phyloP scores from a whole-genome alignment of 2,797 vertebrate species.

The Malacoraja senta region DNA sequence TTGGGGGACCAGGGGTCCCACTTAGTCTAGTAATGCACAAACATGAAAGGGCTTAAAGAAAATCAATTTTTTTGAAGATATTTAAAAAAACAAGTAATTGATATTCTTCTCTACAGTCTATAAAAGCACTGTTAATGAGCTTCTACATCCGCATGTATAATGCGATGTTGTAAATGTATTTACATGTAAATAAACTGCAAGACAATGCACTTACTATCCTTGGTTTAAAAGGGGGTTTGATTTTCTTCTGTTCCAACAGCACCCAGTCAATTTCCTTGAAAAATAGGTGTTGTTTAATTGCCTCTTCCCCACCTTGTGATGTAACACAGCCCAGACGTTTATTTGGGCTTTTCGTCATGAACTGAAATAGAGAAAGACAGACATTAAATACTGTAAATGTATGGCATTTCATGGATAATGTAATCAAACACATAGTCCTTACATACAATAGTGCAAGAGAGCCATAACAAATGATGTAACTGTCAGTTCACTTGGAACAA shows the following conservation, averaged over 20 bases:
- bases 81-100: not conserved
- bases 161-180: not conserved
- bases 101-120: no score
- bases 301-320: constrained; percentile 79
- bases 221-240: constrained; percentile 90
- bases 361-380: constrained; percentile 56
- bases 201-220: constrained; percentile 77
- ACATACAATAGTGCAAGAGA: not conserved
- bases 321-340: constrained; percentile 85
- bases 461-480: not conserved
- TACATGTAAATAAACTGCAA: not conserved
- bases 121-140: not conserved
- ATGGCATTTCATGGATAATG: not conserved
- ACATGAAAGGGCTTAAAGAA: not conserved
- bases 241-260: constrained; percentile 85
- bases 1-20: no score
- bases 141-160: not conserved
- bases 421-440: not conserved
- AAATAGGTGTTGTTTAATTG: constrained; percentile 85
- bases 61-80: not conserved
- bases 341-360: constrained; percentile 93
- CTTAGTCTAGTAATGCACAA: not conserved
- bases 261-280: constrained; percentile 96
- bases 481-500: not conserved
- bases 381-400: not conserved